Conservation (phyloP, 2,797 vertebrate species). For the Arctocebus calabarensis region DNA sequence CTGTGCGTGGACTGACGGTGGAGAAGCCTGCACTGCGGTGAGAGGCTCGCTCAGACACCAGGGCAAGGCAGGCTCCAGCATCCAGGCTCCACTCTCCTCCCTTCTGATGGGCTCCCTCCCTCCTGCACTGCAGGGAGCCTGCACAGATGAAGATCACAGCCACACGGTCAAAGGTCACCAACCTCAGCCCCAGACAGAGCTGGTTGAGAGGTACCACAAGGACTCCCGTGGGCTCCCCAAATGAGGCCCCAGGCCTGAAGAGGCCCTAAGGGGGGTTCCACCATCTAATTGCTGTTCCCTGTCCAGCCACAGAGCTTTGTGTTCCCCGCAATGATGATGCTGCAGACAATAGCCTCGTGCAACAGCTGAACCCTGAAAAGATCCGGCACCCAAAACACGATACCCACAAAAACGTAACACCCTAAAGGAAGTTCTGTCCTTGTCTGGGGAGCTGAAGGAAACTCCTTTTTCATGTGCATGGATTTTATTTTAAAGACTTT, state of each 20-base stretch:
- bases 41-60: too few species aligned
- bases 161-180: neutral
- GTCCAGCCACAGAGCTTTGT: neutral
- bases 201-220: neutral
- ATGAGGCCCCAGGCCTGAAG: neutral
- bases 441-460: neutral
- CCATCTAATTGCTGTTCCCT: neutral
- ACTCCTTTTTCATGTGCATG: rapidly evolving
- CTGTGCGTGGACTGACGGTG: neutral
- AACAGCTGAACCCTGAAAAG: neutral
- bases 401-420: neutral
- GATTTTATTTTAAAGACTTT: neutral
- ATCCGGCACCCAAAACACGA: neutral
- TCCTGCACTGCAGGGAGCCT: too few species aligned
- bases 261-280: neutral
- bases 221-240: neutral
- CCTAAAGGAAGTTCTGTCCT: neutral
- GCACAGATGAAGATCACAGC: neutral
- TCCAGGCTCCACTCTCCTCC: neutral
- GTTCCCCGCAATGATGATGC: neutral
- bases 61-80: neutral
- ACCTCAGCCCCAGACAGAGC: neutral
- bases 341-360: neutral
- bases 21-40: neutral
- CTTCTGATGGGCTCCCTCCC: neutral